Conservation (phyloP, 2,113 vertebrate genomes). For the Orycteropus afer region DNA sequence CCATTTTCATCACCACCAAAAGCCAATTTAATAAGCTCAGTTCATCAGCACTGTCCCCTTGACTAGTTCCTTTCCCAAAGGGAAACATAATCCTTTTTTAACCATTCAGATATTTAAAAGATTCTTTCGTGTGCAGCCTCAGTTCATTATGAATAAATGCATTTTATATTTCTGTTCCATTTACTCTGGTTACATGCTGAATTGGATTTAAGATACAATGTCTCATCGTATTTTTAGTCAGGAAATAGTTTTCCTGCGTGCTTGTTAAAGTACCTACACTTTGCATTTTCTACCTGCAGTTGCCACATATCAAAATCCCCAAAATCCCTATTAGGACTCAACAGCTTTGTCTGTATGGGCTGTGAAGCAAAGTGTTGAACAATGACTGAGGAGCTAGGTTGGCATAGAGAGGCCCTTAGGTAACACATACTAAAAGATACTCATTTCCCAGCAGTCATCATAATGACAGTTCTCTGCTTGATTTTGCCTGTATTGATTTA, state of each 20-base stretch:
- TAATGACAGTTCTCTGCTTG: background rate
- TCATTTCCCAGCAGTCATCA: background rate
- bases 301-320: background rate
- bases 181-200: conserved; percentile 56
- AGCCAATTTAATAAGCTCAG: conserved; percentile 80
- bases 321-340: background rate
- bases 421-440: background rate
- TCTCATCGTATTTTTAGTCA: conserved; percentile 63
- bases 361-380: background rate
- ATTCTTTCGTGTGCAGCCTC: conserved; percentile 77
- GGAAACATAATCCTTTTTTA: conserved; percentile 83
- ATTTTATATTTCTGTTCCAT: conserved; percentile 75
- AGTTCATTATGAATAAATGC: conserved; percentile 79
- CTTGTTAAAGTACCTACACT: conserved; percentile 46
- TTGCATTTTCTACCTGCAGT: conserved; percentile 33
- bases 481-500: background rate
- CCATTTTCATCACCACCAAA: conserved; percentile 58
- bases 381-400: background rate
- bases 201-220: conserved; percentile 67
- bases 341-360: background rate
- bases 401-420: background rate
- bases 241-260: conserved; percentile 65
- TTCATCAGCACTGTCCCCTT: conserved; percentile 79
- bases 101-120: conserved; percentile 79
- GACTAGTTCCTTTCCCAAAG: conserved; percentile 78